Base-by-base conservation (phyloP, 2,888 invertebrate genomes). In the Bimastos eiseni region DNA sequence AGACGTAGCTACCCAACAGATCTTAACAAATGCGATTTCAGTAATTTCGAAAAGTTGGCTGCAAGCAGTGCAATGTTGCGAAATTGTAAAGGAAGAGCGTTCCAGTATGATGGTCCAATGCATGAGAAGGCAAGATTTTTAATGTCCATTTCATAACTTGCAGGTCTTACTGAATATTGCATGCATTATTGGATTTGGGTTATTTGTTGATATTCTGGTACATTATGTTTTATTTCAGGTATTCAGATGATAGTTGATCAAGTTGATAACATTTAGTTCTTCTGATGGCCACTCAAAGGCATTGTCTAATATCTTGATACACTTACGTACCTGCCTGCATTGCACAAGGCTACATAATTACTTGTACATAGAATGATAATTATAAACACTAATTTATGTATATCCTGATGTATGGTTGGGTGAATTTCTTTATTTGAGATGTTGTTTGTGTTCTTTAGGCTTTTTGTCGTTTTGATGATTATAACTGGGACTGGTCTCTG, bases 401-500 rank as follows among this genome's bases (percentile, higher is more conserved):
- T 55, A 70, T 70, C 2, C 70, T 70, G n/a, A 70, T n/a, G 70
- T 70, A 21, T n/a, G n/a, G n/a, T 2, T 70, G 30, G 24, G 11
- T 8, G 70, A 11, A 11, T 1, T 70, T 4, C 70, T 17, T 6
- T 41, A 11, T 21, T 4, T 8, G n/a, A 17, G 17, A 70, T 0
- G 11, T 49, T 24, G 49, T 21, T 21, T 89, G 21, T 89, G 30
- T n/a, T 83, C 94, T 93, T 36, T 93, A 96, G 95, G 94, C 97
- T 94, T 99, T 99, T 95, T 99, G 99, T 95, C 96, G 97, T 3
- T 99, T 98, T 95, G 99, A 99, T 94, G 99, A 99, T 94, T 99
- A 99, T 95, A 99, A 99, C 95, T 99, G 99, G 99, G 99, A 99
- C 94, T 99, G 99, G 97, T 98, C 98, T 0, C 95, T 99, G 92